Percentiles rank a stretch among this genome's conserved stretches.
Evolutionary conservation across 2,888 invertebrate genomes (phyloP).

Genomic region (Lumbricus terrestris): DNA sequence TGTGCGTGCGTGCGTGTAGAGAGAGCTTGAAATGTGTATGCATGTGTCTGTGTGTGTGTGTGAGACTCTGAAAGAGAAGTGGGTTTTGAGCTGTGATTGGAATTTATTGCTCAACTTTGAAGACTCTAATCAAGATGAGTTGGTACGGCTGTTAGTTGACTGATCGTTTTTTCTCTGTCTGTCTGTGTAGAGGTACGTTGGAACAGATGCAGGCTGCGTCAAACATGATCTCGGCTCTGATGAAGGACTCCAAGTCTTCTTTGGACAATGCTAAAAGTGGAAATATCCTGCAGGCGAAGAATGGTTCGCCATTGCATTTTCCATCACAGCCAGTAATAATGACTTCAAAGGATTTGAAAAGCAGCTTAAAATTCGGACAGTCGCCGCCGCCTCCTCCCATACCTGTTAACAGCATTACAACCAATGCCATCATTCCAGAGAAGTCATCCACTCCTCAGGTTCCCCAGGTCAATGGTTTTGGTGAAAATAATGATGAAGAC

Average conservation of each 20-base stretch:
- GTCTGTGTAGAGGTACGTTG: not conserved
- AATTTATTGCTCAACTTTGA: not conserved
- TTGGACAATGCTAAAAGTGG: not conserved
- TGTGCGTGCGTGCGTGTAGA: too few species aligned
- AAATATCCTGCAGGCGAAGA: not conserved
- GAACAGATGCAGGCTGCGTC: conserved; percentile 14
- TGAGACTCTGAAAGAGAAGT: too few species aligned
- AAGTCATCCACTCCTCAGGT: not conserved
- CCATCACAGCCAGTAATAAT: not conserved
- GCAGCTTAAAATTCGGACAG: not conserved
- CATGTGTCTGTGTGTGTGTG: too few species aligned
- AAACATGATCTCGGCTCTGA: not conserved
- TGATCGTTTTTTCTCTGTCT: not conserved
- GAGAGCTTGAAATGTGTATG: too few species aligned
- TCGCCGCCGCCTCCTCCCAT: not conserved
- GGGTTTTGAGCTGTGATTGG: not conserved
- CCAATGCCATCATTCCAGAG: not conserved
- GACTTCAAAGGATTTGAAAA: not conserved
- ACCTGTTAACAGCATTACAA: not conserved
- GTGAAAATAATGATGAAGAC: not conserved
- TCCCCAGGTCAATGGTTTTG: not conserved
- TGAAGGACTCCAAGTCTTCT: not conserved
- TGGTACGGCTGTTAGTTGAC: not conserved
- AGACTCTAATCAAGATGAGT: not conserved
- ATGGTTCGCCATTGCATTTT: not conserved